Evolutionary conservation across 2,797 vertebrate genomes (phyloP), one percentile per base, ranked within the genome.

Genomic region (Sebastes cheni): DNA sequence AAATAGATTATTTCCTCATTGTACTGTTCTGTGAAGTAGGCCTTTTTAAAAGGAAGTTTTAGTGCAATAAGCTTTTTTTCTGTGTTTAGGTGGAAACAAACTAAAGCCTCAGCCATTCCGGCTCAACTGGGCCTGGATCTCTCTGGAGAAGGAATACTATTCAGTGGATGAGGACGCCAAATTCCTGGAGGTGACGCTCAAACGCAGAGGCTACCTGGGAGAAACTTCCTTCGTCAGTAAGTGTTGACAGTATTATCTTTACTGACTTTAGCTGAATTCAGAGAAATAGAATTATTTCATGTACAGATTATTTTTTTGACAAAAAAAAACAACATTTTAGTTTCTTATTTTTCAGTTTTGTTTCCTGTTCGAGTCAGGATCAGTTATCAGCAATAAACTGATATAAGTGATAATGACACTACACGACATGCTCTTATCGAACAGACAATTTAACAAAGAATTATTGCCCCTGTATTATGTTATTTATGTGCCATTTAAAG

Each of bases 61-160:
- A 50, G 8, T 56, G n/a, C 10, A 22, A 79, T 67, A 65, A 71
- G 12, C n/a, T 80, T 30, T 85, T 86, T 76, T n/a, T 68, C 50
- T 76, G 62, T 75, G 80, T 87, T 62, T 82, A 98, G 97, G 93
- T 59, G 95, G 95, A 83, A 98, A 97, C 83, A 94, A 96, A 82
- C 87, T 97, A 62, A 96, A 95, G 84, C 94, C 95, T 22, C 97
- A 97, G 85, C 91, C 93, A 2, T 98, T 97, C 89, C 89, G 92
- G 55, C 93, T 98, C 34, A 96, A 97, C 91, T 98, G 97, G 97
- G 94, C 97, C 81, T 98, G 97, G 96, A 96, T 98, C 92, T 97
- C 96, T 46, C 82, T 99, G 92, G 97, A 98, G 93, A 96, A 83
- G 88, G 95, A 96, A 64, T 96, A 94, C 83, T 97, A 96, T 50